Evolutionary conservation across 2,113 vertebrate species (phyloP).

Genomic region (Mionectes macconnelli): DNA sequence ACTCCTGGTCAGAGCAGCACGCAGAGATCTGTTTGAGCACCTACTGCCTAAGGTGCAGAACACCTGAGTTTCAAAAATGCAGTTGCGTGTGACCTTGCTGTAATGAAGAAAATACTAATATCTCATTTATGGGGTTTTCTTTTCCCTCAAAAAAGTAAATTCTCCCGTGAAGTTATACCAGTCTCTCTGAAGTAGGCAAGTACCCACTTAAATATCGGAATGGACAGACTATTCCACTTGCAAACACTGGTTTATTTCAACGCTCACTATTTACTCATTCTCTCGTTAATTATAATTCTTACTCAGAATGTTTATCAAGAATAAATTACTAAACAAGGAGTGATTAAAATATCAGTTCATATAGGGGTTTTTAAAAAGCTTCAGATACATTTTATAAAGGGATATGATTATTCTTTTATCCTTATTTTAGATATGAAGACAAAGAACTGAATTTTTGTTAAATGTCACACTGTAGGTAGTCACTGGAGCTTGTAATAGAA

Average conservation of each 20-base stretch:
- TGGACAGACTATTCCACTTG: not conserved
- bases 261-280: not conserved
- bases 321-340: conserved; percentile 6
- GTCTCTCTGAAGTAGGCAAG: not conserved
- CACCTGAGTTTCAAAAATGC: conserved; percentile 29
- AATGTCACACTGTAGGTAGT: not conserved
- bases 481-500: conserved; percentile 34
- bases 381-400: not conserved
- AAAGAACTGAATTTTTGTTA: conserved; percentile 5
- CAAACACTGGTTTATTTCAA: not conserved
- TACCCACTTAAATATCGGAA: not conserved
- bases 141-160: not conserved
- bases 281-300: not conserved
- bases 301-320: not conserved
- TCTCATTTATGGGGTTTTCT: not conserved
- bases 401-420: not conserved
- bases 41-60: conserved; percentile 28
- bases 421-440: conserved; percentile 9
- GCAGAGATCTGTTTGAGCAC: not conserved
- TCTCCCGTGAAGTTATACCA: not conserved
- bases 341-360: not conserved
- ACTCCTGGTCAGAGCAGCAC: conserved; percentile 12
- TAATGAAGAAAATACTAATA: conserved; percentile 39
- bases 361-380: not conserved
- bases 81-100: conserved; percentile 9